These are phyloP conservation scores for Idaea straminata DNA, from an alignment of 2,888 invertebrate species.

Conservation along the genomic window DNA sequence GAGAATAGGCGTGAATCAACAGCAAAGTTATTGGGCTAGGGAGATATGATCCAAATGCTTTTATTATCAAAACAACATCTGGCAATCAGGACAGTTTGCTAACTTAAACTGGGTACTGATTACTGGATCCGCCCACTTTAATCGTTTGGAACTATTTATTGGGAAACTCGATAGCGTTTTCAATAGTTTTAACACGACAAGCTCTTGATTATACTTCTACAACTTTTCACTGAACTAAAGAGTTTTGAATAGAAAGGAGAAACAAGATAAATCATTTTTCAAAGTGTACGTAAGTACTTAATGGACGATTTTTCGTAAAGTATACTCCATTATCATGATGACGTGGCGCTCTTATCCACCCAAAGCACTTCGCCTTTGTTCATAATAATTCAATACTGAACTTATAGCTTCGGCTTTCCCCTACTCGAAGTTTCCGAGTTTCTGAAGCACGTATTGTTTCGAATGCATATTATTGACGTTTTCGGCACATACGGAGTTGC, in stretches of 20 bases:
- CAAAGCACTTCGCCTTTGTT: constrained; percentile 1
- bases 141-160: background rate
- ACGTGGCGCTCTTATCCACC: background rate
- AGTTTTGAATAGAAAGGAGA: background rate
- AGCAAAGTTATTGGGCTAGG: background rate
- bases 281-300: background rate
- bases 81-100: background rate
- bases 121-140: background rate
- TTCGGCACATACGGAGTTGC: background rate
- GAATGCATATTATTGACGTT: background rate
- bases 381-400: background rate
- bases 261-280: background rate
- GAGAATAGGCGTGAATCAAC: background rate
- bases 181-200: background rate
- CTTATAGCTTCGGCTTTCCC: background rate
- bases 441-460: background rate
- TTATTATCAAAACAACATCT: background rate
- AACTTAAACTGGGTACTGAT: background rate
- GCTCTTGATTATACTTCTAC: background rate
- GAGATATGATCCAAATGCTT: background rate
- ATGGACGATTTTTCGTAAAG: background rate
- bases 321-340: background rate
- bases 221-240: background rate
- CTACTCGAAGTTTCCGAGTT: background rate
- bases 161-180: background rate